These are phyloP conservation scores for Andricus curvator DNA, from an alignment of 2,888 invertebrate species.

Conservation along the genomic window DNA sequence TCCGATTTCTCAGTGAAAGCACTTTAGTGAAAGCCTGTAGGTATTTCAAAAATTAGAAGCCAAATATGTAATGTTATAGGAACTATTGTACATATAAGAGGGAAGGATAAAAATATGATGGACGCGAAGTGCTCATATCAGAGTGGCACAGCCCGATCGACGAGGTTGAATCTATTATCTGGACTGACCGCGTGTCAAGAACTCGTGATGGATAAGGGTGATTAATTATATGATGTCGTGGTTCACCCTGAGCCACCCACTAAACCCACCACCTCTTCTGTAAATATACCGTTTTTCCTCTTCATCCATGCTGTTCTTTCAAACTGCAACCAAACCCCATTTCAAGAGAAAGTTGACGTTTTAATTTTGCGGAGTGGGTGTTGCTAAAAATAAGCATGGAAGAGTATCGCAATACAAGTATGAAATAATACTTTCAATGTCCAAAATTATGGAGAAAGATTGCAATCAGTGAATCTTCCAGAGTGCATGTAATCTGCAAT, in stretches of 20 bases:
- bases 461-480: background rate
- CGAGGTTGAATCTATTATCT: slow-evolving; percentile 63
- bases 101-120: slow-evolving; percentile 16
- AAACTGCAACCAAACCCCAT: slow-evolving; percentile 1
- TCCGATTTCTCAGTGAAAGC: background rate
- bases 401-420: too few relatives aligned
- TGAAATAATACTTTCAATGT: background rate
- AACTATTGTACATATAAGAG: background rate
- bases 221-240: slow-evolving; percentile 74
- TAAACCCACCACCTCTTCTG: slow-evolving; percentile 42
- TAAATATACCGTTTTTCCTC: slow-evolving; percentile 45
- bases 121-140: slow-evolving; percentile 26
- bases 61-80: background rate
- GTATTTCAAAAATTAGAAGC: background rate
- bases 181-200: slow-evolving; percentile 68
- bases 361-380: slow-evolving; percentile 13
- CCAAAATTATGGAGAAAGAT: background rate
- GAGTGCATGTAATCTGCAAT: background rate
- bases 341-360: background rate
- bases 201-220: slow-evolving; percentile 73
- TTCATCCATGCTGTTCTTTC: slow-evolving; percentile 11
- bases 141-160: slow-evolving; percentile 33
- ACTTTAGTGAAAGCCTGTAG: background rate
- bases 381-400: background rate
- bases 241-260: slow-evolving; percentile 16